phyloP scores from a whole-genome alignment of 2,797 vertebrate species.

The Smutsia temminckii region DNA sequence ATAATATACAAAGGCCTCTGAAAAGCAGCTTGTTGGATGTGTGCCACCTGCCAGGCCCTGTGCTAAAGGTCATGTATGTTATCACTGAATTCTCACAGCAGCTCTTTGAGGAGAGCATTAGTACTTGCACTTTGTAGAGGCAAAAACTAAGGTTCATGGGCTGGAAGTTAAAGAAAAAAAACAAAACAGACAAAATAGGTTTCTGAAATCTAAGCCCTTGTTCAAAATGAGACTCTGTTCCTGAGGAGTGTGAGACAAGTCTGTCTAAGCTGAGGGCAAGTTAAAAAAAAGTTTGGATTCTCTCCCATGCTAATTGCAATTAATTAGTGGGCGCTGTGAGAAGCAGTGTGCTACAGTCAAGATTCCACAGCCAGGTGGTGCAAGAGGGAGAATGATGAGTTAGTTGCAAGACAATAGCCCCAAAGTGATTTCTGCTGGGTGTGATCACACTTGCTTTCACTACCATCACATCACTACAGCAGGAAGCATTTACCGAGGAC shows the following conservation, averaged over 20 bases:
- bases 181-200: background rate
- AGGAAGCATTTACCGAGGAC: background rate
- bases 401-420: background rate
- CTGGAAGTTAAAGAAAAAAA: background rate
- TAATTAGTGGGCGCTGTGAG: background rate
- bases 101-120: too few species aligned
- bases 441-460: background rate
- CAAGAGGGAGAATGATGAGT: background rate
- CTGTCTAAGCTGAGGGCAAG: background rate
- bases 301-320: background rate
- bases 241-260: background rate
- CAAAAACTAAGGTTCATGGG: background rate
- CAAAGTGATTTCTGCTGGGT: background rate
- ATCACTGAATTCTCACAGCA: fast-evolving
- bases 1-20: background rate
- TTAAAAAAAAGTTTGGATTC: background rate
- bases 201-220: background rate
- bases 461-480: background rate
- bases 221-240: background rate
- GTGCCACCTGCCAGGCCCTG: background rate
- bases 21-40: fast-evolving
- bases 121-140: background rate
- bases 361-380: background rate
- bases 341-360: background rate
- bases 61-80: fast-evolving